These are phyloP conservation scores for Echiichthys vipera DNA, from an alignment of 2,797 vertebrate genomes.

Conservation along the genomic window DNA sequence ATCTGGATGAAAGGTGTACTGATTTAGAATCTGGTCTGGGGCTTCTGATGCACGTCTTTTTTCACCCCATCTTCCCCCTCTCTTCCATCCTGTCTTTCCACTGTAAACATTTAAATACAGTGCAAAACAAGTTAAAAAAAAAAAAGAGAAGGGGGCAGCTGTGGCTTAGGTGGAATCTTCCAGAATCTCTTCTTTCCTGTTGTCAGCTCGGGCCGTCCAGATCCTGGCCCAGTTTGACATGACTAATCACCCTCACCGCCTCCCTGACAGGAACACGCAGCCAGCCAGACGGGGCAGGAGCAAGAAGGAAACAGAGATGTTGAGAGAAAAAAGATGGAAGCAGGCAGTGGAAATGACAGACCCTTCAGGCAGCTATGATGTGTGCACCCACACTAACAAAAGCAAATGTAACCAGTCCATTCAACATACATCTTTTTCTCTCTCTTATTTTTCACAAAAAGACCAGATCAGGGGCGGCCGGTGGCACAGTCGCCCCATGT, in stretches of 20 bases:
- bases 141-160: slow-evolving; percentile 20
- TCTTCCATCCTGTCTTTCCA: neutral
- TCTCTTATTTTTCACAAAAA: no score
- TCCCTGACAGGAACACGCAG: slow-evolving; percentile 52
- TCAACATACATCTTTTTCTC: neutral
- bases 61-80: neutral
- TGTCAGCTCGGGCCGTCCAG: slow-evolving; percentile 33
- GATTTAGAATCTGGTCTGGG: neutral
- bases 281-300: slow-evolving; percentile 55
- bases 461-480: no score
- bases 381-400: slow-evolving; percentile 12
- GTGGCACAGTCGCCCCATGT: no score
- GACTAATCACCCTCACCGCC: slow-evolving; percentile 59
- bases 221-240: slow-evolving; percentile 61
- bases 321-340: slow-evolving; percentile 12
- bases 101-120: neutral
- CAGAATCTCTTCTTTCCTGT: slow-evolving; percentile 47
- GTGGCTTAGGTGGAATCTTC: slow-evolving; percentile 48
- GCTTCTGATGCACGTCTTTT: neutral
- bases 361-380: slow-evolving; percentile 28
- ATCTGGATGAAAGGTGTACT: slow-evolving; percentile 17
- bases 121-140: neutral
- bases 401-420: slow-evolving; percentile 5
- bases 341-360: neutral
- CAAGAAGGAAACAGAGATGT: slow-evolving; percentile 19